Evolutionary conservation across 2,888 invertebrate genomes (phyloP).

Genomic region (Scotopteryx bipunctaria): DNA sequence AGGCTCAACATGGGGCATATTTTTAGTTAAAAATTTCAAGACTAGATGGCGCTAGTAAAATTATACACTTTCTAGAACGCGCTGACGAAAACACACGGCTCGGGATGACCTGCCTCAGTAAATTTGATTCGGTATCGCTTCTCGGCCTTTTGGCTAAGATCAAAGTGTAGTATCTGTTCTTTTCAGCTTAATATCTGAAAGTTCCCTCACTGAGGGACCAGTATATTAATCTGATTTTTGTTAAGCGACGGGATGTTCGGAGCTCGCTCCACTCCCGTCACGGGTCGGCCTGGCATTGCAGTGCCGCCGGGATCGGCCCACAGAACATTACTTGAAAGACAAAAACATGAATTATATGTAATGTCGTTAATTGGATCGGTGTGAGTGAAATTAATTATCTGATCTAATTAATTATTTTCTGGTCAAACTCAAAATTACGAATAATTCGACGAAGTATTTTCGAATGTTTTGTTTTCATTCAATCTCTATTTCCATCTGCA

Average conservation of each 20-base stretch:
- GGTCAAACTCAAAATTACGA: too few species aligned
- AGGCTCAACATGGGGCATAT: not conserved
- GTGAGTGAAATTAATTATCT: too few species aligned
- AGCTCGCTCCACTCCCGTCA: constrained; percentile 1
- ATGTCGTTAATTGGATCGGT: not conserved
- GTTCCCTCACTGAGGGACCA: constrained; percentile 1
- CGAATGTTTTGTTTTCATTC: too few species aligned
- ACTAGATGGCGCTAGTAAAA: not conserved
- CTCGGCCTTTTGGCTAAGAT: constrained; percentile 1
- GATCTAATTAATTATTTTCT: too few species aligned
- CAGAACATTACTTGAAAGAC: not conserved
- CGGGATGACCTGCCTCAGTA: not conserved
- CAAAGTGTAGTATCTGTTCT: constrained; percentile 1
- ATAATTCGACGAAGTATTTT: too few species aligned
- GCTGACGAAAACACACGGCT: not conserved
- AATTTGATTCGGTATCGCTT: not conserved
- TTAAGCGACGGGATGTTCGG: not conserved
- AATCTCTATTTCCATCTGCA: too few species aligned
- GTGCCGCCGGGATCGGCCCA: constrained; percentile 1
- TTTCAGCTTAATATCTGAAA: constrained; percentile 1
- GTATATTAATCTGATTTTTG: not conserved
- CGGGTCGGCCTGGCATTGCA: not conserved
- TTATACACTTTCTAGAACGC: not conserved
- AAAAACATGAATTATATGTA: not conserved
- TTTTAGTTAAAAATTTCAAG: not conserved